Evolutionary conservation across 1,140 invertebrate genomes (phyloP).

Genomic region (Brachionus angularis): DNA sequence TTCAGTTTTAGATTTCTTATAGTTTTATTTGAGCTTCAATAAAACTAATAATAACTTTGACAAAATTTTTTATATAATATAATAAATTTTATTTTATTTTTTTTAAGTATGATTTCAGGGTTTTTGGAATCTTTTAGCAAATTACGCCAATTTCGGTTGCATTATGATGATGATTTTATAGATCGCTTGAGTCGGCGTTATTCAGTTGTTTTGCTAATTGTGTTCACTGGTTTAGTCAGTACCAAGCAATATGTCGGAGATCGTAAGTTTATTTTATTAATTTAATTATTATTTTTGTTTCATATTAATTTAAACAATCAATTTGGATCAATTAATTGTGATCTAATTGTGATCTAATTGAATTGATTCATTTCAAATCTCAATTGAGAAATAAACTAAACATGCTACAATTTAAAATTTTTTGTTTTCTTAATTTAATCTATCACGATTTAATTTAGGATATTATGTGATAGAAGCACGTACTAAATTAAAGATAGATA

Average conservation of each 20-base stretch:
- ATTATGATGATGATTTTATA: conserved; percentile 61
- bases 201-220: conserved; percentile 61
- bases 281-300: background rate
- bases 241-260: conserved; percentile 87
- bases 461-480: too few relatives aligned
- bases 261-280: conserved; percentile 45
- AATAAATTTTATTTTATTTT: background rate
- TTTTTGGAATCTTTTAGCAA: conserved; percentile 43
- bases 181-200: conserved; percentile 61
- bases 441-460: too few relatives aligned
- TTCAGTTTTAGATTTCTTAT: too few relatives aligned
- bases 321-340: background rate
- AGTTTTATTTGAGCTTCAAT: too few relatives aligned
- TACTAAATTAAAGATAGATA: too few relatives aligned
- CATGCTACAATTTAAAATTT: too few relatives aligned
- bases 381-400: too few relatives aligned
- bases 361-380: too few relatives aligned
- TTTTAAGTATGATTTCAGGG: conserved; percentile 42
- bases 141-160: conserved; percentile 42
- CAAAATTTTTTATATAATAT: too few relatives aligned
- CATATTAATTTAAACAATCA: background rate
- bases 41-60: too few relatives aligned
- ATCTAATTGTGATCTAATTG: too few relatives aligned
- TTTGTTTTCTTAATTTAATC: too few relatives aligned
- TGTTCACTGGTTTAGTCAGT: conserved; percentile 71